Conservation (phyloP, 1,140 invertebrate genomes). For the Araneus ventricosus region DNA sequence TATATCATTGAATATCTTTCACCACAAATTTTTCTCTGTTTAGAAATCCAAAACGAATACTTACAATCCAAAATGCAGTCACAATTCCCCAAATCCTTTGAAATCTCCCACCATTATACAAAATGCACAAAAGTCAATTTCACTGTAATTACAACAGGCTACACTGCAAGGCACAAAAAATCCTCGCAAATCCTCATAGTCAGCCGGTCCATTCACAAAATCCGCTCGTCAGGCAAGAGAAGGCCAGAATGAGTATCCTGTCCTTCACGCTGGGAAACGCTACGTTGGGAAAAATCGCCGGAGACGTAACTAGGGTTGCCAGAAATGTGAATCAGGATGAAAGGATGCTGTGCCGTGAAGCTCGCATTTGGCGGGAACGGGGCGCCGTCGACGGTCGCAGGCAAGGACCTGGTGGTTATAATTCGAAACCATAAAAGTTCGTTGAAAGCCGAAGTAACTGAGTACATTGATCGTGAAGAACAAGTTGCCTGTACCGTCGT, state of each 20-base stretch:
- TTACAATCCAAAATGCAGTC: not conserved
- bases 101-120: not conserved
- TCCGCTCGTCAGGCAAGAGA: not conserved
- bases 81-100: not conserved
- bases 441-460: not conserved
- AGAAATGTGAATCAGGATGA: conserved; percentile 6
- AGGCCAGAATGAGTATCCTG: not conserved
- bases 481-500: not conserved
- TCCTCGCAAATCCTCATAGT: not conserved
- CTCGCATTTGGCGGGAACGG: not conserved
- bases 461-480: not conserved
- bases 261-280: conserved; percentile 21
- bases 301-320: conserved; percentile 17
- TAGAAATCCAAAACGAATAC: not conserved
- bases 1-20: no score
- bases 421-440: conserved; percentile 34
- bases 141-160: not conserved
- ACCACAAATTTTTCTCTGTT: not conserved
- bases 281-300: conserved; percentile 24
- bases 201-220: conserved; percentile 5
- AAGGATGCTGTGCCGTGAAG: conserved; percentile 13
- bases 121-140: not conserved
- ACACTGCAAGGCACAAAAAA: not conserved
- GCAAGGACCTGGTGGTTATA: not conserved
- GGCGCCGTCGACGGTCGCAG: not conserved